Conservation (phyloP, 2,113 vertebrate genomes). For the Rhabdomys dilectus region DNA sequence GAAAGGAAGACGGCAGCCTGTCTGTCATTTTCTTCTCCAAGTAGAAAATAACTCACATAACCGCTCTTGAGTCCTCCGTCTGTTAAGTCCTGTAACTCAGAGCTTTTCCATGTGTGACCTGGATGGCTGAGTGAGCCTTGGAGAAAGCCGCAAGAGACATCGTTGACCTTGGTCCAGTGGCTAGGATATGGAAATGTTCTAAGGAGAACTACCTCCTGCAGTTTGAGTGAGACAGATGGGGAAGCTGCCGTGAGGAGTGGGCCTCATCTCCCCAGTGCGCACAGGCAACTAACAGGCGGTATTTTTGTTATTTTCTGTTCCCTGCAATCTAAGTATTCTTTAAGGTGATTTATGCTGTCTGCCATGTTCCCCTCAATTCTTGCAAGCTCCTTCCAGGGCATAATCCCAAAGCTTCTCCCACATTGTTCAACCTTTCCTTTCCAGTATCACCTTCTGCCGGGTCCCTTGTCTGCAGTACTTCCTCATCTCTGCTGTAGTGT, state of each 20-base stretch:
- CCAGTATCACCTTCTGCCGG: not conserved
- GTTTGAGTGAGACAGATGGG: not conserved
- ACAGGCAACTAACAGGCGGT: not conserved
- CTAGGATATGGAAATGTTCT: not conserved
- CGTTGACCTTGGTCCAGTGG: not conserved
- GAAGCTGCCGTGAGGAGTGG: not conserved
- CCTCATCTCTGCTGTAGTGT: not conserved
- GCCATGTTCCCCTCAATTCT: not conserved
- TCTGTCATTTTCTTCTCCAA: not conserved
- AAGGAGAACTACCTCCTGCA: not conserved
- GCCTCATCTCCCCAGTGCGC: not conserved
- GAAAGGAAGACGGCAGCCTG: not conserved
- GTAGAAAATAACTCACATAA: not conserved
- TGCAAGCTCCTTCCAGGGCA: not conserved
- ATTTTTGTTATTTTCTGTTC: not conserved
- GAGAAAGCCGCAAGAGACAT: not conserved
- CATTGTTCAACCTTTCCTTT: not conserved
- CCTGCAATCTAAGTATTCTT: not conserved
- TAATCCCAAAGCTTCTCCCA: not conserved
- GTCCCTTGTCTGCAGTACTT: not conserved
- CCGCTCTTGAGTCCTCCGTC: rapidly evolving
- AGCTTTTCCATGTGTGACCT: not conserved
- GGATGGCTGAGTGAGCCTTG: not conserved
- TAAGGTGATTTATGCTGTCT: not conserved
- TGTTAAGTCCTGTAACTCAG: not conserved